phyloP scores from a whole-genome alignment of 30 jellyfish, hydroid and myxozoan genomes.

The Aurelia aurita region DNA sequence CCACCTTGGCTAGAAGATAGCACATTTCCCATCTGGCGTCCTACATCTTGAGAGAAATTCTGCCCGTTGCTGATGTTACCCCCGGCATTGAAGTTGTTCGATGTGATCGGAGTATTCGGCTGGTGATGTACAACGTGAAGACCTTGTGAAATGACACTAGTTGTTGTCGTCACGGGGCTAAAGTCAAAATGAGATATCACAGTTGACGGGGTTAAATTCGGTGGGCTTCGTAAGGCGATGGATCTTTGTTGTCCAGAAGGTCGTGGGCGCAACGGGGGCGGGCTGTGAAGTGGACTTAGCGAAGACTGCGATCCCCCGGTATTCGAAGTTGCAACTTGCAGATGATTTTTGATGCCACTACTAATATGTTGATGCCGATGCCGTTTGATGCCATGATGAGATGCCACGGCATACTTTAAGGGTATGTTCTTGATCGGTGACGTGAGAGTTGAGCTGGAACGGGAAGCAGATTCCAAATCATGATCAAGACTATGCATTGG shows the following conservation, averaged over 20 bases:
- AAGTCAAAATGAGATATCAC: slow-evolving; percentile 84
- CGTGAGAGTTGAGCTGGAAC: neutral
- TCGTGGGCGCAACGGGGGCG: slow-evolving; percentile 97
- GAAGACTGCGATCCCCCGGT: slow-evolving; percentile 59
- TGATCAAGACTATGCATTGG: slow-evolving; percentile 22
- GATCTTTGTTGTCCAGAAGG: slow-evolving; percentile 87
- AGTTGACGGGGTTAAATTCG: slow-evolving; percentile 87
- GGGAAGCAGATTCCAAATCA: slow-evolving; percentile 13
- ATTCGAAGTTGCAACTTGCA: slow-evolving; percentile 52
- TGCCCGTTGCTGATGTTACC: neutral
- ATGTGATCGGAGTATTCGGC: neutral
- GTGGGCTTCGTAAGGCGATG: slow-evolving; percentile 93
- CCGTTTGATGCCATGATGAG: slow-evolving; percentile 31
- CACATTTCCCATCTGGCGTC: slow-evolving; percentile 15
- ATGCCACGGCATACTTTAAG: slow-evolving; percentile 8
- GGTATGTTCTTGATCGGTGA: slow-evolving; percentile 21
- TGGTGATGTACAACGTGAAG: slow-evolving; percentile 61
- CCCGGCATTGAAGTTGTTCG: neutral
- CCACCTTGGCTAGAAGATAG: neutral
- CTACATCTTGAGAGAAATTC: slow-evolving; percentile 11
- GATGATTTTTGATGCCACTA: slow-evolving; percentile 37
- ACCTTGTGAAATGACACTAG: slow-evolving; percentile 47
- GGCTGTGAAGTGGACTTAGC: slow-evolving; percentile 93
- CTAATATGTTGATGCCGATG: slow-evolving; percentile 19
- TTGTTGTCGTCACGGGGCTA: slow-evolving; percentile 60